Evolutionary conservation across 2,113 vertebrate genomes (phyloP).

Genomic region (Chaetodon auriga): DNA sequence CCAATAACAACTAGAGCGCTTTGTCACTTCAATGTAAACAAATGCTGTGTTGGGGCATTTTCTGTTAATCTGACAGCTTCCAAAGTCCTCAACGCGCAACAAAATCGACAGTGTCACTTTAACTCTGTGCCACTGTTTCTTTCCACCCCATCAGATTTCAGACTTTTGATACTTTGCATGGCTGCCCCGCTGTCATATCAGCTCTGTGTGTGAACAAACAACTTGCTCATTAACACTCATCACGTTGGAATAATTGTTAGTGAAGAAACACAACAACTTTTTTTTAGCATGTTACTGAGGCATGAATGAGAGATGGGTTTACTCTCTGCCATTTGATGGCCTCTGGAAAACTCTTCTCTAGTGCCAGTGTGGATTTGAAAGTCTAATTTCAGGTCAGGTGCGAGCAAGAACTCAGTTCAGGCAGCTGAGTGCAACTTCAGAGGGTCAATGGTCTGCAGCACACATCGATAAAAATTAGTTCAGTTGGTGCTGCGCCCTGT

Average conservation of each 20-base stretch:
- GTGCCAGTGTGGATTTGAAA: conserved; percentile 6
- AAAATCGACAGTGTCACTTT: not conserved
- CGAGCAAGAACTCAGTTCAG: conserved; percentile 29
- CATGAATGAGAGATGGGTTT: not conserved
- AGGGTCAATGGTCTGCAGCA: conserved; percentile 23
- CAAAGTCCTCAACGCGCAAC: not conserved
- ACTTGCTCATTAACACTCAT: conserved; percentile 31
- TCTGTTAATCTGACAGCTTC: not conserved
- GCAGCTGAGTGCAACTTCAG: conserved; percentile 35
- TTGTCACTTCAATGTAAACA: not conserved
- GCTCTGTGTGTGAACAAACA: conserved; percentile 16
- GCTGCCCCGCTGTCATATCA: conserved; percentile 2
- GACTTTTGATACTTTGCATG: not conserved
- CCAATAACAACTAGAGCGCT: not conserved
- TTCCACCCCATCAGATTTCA: not conserved
- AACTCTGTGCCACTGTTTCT: not conserved
- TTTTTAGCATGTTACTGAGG: not conserved
- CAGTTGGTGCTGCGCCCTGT: conserved; percentile 47
- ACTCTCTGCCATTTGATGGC: not conserved
- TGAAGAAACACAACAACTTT: not conserved
- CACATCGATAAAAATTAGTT: conserved; percentile 52
- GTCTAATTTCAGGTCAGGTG: conserved; percentile 36
- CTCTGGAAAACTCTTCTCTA: not conserved
- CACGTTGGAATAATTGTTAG: not conserved
- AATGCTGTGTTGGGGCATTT: not conserved